phyloP scores from a whole-genome alignment of 1,140 invertebrate genomes.

The Tenebrio molitor region DNA sequence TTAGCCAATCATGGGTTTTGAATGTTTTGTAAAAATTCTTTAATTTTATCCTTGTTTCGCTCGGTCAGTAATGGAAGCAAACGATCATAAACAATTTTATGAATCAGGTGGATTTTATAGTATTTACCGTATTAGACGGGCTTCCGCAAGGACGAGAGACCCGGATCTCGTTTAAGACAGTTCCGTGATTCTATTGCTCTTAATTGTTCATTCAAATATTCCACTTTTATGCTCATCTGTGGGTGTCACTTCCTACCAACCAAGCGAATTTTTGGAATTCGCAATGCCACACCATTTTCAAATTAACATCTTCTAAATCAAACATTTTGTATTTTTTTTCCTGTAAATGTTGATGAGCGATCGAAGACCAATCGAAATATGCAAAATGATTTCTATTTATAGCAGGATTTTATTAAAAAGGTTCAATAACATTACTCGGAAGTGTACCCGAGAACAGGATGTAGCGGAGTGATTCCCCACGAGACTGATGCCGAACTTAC shows the following conservation, averaged over 20 bases:
- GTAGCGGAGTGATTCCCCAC: constrained; percentile 30
- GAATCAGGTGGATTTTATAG: constrained; percentile 7
- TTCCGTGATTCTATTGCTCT: constrained; percentile 21
- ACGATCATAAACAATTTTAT: constrained; percentile 31
- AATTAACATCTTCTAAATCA: too few relatives aligned
- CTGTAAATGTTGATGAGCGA: too few relatives aligned
- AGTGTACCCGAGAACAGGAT: constrained; percentile 17
- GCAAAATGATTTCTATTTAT: constrained; percentile 25
- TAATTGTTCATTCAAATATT: too few relatives aligned
- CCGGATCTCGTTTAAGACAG: constrained; percentile 12
- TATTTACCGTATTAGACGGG: constrained; percentile 42
- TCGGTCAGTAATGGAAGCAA: not conserved
- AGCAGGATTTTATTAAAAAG: constrained; percentile 13
- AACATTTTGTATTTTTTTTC: too few relatives aligned
- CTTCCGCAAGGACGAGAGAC: constrained; percentile 34
- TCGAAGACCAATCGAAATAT: too few relatives aligned
- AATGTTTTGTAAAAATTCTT: constrained; percentile 2
- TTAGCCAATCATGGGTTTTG: not conserved
- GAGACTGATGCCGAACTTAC: constrained; percentile 31
- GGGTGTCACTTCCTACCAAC: too few relatives aligned
- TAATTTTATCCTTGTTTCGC: constrained; percentile 4
- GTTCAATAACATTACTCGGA: constrained; percentile 26
- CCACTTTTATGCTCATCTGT: too few relatives aligned
- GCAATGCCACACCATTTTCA: too few relatives aligned
- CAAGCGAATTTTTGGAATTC: too few relatives aligned